Conservation (phyloP, 2,888 invertebrate genomes). For the Fabriciana adippe region DNA sequence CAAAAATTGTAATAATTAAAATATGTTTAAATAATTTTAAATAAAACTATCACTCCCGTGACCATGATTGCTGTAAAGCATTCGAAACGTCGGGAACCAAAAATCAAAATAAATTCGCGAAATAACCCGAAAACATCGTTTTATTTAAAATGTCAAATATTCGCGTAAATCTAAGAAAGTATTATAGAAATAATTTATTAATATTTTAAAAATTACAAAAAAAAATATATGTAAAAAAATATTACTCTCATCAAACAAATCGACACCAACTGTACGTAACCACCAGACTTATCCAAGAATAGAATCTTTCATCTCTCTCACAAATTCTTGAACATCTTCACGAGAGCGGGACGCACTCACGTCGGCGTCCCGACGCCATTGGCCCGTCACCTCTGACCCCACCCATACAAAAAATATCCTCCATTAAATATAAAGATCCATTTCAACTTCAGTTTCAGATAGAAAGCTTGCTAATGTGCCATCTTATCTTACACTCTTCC, state of each 20-base stretch:
- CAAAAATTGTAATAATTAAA: no score
- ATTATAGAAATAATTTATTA: no score
- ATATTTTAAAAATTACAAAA: no score
- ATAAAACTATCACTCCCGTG: no score
- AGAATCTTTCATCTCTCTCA: constrained; percentile 67
- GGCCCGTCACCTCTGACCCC: constrained; percentile 77
- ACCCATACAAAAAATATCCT: constrained; percentile 77
- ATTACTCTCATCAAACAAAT: neutral
- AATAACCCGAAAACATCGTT: no score
- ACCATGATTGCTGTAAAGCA: no score
- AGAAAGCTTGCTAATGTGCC: constrained; percentile 59
- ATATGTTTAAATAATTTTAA: no score
- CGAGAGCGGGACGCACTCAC: constrained; percentile 51
- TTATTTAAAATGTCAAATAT: no score
- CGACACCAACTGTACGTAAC: neutral
- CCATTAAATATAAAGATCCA: constrained; percentile 76
- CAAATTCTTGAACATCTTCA: constrained; percentile 55
- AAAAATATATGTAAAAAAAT: neutral
- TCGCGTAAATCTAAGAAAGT: no score
- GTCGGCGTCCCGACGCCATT: constrained; percentile 58
- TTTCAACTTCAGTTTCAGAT: constrained; percentile 66
- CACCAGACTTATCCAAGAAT: constrained; percentile 65
- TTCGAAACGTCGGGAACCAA: no score
- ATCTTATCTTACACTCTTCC: constrained; percentile 57
- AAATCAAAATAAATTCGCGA: no score